phyloP scores from a whole-genome alignment of 1,140 invertebrate species.

The Lutraria rhynchaena region DNA sequence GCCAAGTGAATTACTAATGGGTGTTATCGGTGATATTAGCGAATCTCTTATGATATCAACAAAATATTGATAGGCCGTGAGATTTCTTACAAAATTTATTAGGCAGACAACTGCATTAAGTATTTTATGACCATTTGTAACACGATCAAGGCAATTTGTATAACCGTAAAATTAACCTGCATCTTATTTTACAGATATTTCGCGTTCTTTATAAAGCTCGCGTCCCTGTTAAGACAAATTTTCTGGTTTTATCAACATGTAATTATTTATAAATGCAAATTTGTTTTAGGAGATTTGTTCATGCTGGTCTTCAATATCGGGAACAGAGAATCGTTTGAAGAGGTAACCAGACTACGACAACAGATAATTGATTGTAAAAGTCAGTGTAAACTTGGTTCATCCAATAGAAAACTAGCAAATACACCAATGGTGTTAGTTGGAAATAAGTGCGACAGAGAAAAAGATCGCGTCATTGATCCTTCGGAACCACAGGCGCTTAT shows the following conservation, averaged over 20 bases:
- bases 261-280: too few species aligned
- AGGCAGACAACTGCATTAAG: too few species aligned
- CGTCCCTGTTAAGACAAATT: background rate
- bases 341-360: constrained; percentile 90
- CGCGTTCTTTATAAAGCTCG: background rate
- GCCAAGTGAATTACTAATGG: too few species aligned
- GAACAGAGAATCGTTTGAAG: constrained; percentile 91
- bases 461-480: constrained; percentile 84
- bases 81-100: too few species aligned
- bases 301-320: constrained; percentile 93
- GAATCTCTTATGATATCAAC: too few species aligned
- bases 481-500: constrained; percentile 68
- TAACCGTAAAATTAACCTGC: background rate
- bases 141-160: background rate
- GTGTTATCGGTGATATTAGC: too few species aligned
- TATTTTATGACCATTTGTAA: too few species aligned
- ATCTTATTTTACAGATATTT: background rate
- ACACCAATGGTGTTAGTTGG: constrained; percentile 92
- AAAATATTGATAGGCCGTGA: too few species aligned
- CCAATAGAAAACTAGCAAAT: constrained; percentile 75
- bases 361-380: constrained; percentile 88
- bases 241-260: background rate
- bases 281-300: constrained; percentile 91
- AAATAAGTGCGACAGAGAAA: constrained; percentile 88
- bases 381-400: constrained; percentile 62